Evolutionary conservation across 2,797 vertebrate species (phyloP).

Genomic region (Sebastes oblongus): DNA sequence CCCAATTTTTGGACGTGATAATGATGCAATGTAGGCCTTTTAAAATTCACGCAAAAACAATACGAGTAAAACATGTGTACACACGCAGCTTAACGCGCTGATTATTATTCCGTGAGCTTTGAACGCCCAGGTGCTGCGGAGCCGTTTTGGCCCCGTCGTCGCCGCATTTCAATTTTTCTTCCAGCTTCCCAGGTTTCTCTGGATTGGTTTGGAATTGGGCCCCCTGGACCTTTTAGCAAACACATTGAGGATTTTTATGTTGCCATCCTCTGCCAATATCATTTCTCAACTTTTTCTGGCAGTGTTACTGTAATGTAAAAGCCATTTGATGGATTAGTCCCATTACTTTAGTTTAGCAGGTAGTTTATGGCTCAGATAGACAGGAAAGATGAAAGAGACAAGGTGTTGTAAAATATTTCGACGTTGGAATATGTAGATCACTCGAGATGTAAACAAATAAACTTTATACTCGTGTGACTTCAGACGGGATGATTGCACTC

Average conservation of each 20-base stretch:
- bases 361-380: constrained; percentile 29
- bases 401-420: neutral
- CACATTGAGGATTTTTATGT: constrained; percentile 63
- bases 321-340: constrained; percentile 50
- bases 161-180: constrained; percentile 42
- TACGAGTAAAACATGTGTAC: neutral
- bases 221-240: constrained; percentile 68
- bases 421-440: constrained; percentile 4
- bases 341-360: constrained; percentile 49
- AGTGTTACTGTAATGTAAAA: constrained; percentile 38
- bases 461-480: neutral
- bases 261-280: constrained; percentile 59
- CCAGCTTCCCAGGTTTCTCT: constrained; percentile 56
- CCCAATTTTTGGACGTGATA: constrained; percentile 7
- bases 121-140: constrained; percentile 61
- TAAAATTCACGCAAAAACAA: constrained; percentile 12
- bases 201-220: constrained; percentile 60
- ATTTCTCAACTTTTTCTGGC: constrained; percentile 69
- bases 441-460: constrained; percentile 16
- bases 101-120: constrained; percentile 49
- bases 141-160: constrained; percentile 39
- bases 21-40: constrained; percentile 6
- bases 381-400: constrained; percentile 25
- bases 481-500: neutral
- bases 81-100: neutral